phyloP scores from a whole-genome alignment of 2,888 invertebrate species.

The Phania funesta region DNA sequence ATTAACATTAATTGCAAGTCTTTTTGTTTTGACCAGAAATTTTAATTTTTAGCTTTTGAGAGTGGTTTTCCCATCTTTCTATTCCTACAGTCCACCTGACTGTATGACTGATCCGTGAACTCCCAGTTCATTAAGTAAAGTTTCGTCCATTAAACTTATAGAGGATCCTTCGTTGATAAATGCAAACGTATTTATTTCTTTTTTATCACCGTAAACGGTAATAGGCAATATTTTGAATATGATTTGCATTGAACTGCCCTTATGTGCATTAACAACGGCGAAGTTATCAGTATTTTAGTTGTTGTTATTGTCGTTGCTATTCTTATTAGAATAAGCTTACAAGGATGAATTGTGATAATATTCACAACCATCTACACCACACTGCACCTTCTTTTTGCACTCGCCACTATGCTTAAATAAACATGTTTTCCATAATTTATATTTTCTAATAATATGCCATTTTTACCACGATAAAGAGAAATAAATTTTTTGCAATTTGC shows the following conservation, averaged over 20 bases:
- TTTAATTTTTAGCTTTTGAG: slow-evolving; percentile 18
- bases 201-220: slow-evolving; percentile 25
- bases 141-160: slow-evolving; percentile 23
- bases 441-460: slow-evolving; percentile 20
- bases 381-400: slow-evolving; percentile 9
- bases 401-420: slow-evolving; percentile 4
- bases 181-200: slow-evolving; percentile 17
- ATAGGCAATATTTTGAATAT: slow-evolving; percentile 43
- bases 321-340: neutral
- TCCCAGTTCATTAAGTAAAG: neutral
- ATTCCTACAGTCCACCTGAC: neutral
- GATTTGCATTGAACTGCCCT: neutral
- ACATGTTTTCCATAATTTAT: slow-evolving; percentile 36
- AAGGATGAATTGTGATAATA: slow-evolving; percentile 21
- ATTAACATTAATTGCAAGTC: neutral
- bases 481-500: slow-evolving; percentile 21
- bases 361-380: slow-evolving; percentile 8
- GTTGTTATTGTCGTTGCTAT: neutral
- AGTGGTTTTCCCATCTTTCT: slow-evolving; percentile 17
- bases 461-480: slow-evolving; percentile 19
- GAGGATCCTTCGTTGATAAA: slow-evolving; percentile 23
- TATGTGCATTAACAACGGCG: neutral
- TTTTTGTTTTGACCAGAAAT: no score
- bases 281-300: neutral
- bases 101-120: neutral